These are phyloP conservation scores for Byasa hedistus DNA, from an alignment of 2,888 invertebrate species.

Conservation along the genomic window DNA sequence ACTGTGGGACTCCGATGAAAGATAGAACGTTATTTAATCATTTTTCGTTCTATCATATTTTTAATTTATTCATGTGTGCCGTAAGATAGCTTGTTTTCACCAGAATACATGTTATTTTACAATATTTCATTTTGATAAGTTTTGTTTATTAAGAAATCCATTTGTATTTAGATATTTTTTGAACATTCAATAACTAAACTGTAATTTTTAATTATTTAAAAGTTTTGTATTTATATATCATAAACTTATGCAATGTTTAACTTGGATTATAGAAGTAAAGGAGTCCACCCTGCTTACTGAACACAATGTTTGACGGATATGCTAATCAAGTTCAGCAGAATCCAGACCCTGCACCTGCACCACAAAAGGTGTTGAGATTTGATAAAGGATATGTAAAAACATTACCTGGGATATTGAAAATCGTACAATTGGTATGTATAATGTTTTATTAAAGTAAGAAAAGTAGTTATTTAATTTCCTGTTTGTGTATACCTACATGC, in stretches of 20 bases:
- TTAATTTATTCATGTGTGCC: too few relatives aligned
- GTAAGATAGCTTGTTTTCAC: too few relatives aligned
- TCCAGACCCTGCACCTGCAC: slow-evolving; percentile 61
- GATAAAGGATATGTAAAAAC: slow-evolving; percentile 85
- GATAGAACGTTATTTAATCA: too few relatives aligned
- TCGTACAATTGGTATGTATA: slow-evolving; percentile 84
- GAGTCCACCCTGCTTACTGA: background rate
- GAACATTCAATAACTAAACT: too few relatives aligned
- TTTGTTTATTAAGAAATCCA: too few relatives aligned
- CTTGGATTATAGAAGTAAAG: background rate
- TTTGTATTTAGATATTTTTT: background rate
- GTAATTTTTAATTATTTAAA: background rate
- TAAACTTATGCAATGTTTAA: too few relatives aligned
- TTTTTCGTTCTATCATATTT: too few relatives aligned
- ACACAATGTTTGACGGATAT: slow-evolving; percentile 59
- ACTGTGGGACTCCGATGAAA: background rate
- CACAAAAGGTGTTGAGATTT: slow-evolving; percentile 83
- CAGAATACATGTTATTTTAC: too few relatives aligned
- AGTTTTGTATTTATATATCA: background rate
- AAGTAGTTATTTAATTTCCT: too few relatives aligned
- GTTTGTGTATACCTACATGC: too few relatives aligned
- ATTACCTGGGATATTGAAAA: slow-evolving; percentile 87
- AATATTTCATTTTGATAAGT: too few relatives aligned
- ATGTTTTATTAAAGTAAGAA: too few relatives aligned
- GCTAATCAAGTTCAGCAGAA: slow-evolving; percentile 43